Evolutionary conservation across 2,113 vertebrate species (phyloP), one percentile per base, ranked within the genome.

Genomic region (Balaeniceps rex): DNA sequence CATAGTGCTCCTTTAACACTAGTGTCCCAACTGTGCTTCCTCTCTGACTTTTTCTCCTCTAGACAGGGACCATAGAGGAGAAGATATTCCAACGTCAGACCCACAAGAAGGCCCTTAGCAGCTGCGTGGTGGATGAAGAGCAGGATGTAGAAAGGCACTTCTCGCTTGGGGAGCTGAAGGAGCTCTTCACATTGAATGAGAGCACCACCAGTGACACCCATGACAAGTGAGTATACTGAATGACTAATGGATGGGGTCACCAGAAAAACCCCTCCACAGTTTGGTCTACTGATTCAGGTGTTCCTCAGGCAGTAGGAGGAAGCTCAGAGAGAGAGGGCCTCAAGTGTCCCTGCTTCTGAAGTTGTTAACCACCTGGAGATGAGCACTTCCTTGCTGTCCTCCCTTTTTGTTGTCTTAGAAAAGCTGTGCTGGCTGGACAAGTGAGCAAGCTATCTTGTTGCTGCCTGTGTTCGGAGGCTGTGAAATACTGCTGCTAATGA

Each of bases 11-110:
- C 44, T 69, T 36, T 57, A 66, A 57, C 40, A 31, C 15, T 9
- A 23, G 18, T n/a, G 29, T 79, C 52, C 36, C 47, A 65, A 3
- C 47, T 68, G 28, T 74, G 54, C 52, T 61, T 76, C n/a, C 29
- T 33, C 58, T 83, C 70, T 80, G 54, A 33, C 55, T 46, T 18
- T 34, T 49, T 57, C 38, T 57, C 38, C 65, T 61, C 24, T 76
- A 99, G 99, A 99, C 99, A 0, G 99, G 99, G 65, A 99, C 99
- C 10, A 99, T 99, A 22, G 99, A 99, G 96, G 99, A 99, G 98
- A 99, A 99, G 98, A 99, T 99, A 95, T 98, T 99, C 83, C 99
- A 99, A 93, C 98, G 99, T 38, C 99, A 99, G 97, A 99, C 99
- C 60, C 99, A 99, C 93, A 99, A 99, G 98, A 99, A 99, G 79